A percentile compares a stretch with the other conserved stretches of the same genome.
Evolutionary conservation across 2,797 vertebrate species (phyloP).

Genomic region (Sorex maritimensis): DNA sequence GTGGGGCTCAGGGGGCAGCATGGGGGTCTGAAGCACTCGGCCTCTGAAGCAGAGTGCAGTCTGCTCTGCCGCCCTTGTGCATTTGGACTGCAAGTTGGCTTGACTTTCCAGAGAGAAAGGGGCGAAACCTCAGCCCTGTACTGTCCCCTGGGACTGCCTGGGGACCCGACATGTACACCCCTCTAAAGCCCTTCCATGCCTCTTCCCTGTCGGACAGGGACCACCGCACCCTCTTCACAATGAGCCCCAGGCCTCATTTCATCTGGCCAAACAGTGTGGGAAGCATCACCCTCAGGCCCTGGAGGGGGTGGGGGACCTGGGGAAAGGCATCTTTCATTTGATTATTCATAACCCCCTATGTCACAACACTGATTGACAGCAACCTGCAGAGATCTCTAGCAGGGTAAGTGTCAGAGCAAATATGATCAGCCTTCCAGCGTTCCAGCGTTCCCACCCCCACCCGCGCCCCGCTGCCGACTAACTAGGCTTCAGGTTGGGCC

Average conservation of each 20-base stretch:
- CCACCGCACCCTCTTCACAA: not conserved
- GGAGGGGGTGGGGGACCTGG: no score
- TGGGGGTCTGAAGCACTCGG: no score
- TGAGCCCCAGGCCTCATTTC: not conserved
- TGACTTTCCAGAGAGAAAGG: not conserved
- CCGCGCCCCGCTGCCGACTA: not conserved
- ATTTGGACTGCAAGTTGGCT: not conserved
- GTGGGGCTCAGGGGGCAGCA: not conserved
- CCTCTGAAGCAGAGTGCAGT: not conserved
- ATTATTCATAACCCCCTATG: slow-evolving; percentile 15
- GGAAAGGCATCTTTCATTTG: not conserved
- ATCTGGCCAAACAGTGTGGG: not conserved
- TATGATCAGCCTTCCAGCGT: slow-evolving; percentile 17
- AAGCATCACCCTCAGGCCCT: not conserved
- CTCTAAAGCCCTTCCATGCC: not conserved
- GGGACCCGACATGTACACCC: no score
- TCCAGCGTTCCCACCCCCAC: not conserved
- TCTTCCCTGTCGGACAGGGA: not conserved
- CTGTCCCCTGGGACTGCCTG: not conserved
- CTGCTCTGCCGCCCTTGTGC: not conserved
- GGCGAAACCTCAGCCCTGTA: not conserved
- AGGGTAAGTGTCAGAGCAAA: slow-evolving; percentile 6
- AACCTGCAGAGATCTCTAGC: not conserved
- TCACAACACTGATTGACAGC: slow-evolving; percentile 36
- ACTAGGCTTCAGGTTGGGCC: not conserved